phyloP scores from a whole-genome alignment of 2,797 vertebrate species.

The Lateolabrax maculatus region DNA sequence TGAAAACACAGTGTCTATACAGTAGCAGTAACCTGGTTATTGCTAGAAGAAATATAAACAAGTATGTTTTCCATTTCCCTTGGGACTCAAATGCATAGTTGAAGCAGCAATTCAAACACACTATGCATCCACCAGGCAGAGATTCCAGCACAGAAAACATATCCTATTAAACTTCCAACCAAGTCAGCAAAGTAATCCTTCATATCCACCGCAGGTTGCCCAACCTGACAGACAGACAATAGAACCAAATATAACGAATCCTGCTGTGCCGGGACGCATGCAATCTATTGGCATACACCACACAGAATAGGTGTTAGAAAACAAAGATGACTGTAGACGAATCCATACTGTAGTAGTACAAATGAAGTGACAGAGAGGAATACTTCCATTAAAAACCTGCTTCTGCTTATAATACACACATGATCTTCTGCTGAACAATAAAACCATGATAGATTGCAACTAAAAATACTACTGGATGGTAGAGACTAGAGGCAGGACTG shows the following conservation, averaged over 20 bases:
- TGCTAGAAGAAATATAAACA: slow-evolving; percentile 48
- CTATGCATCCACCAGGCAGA: slow-evolving; percentile 69
- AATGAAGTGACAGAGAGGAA: slow-evolving; percentile 38
- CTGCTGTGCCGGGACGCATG: slow-evolving; percentile 39
- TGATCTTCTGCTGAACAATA: slow-evolving; percentile 21
- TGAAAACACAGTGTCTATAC: slow-evolving; percentile 20
- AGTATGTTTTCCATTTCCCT: slow-evolving; percentile 54
- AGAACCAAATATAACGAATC: slow-evolving; percentile 71
- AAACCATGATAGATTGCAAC: slow-evolving; percentile 12
- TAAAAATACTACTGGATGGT: not conserved
- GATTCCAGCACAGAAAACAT: slow-evolving; percentile 63
- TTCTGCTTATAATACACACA: slow-evolving; percentile 27
- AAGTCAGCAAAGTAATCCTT: slow-evolving; percentile 76
- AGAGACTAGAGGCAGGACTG: not conserved
- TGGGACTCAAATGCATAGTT: slow-evolving; percentile 49
- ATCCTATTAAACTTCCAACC: slow-evolving; percentile 71
- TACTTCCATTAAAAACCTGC: slow-evolving; percentile 31
- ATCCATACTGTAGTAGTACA: slow-evolving; percentile 39
- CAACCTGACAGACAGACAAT: slow-evolving; percentile 69
- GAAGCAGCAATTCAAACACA: slow-evolving; percentile 69
- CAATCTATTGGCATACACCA: slow-evolving; percentile 42
- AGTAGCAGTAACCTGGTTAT: slow-evolving; percentile 28
- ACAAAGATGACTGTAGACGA: slow-evolving; percentile 39
- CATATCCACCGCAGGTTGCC: slow-evolving; percentile 68
- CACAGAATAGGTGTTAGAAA: slow-evolving; percentile 46